Base-by-base conservation (phyloP, 2,113 vertebrate species). In the Myxocyprinus asiaticus region DNA sequence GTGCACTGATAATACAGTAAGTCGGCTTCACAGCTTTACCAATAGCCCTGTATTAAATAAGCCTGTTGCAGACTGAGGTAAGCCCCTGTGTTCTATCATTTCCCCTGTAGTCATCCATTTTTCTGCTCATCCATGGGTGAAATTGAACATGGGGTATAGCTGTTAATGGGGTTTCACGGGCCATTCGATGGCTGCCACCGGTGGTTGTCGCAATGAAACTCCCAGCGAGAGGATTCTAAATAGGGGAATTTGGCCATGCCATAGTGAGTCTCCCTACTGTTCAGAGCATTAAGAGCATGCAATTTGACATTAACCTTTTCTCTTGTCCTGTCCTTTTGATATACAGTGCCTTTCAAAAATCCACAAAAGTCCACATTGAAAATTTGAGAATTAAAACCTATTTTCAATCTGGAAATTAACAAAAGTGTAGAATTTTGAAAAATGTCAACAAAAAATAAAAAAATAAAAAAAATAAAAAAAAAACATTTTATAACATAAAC, bases 141-240 rank as follows among this genome's bases (percentile, higher is more conserved):
- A 90, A 91, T 90, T 83, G 86, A 89, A 85, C 88, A 88, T 71
- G 68, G 82, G 77, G 84, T 80, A 73, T 81, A 84, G 86, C 88
- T 79, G 89, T 88, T 92, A 92, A 90, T 91, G 84, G 87, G 77
- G 87, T 89, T 91, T 89, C 86, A 90, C 87, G 89, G 90, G 90
- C 87, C 89, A 84, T 90, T 84, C 82, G 86, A 92, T 90, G 88
- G 87, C 89, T 86, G 88, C 88, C 85, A 89, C 88, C 89, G 86
- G 84, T 73, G 78, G 80, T 85, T 87, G 76, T 88, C 87, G 72
- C 84, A 71, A 88, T 90, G 86, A 91, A 90, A 90, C 88, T 89
- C 87, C 72, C 82, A 88, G 81, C 79, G 82, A 85, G 77, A 81
- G 45, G 76, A 88, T 81, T 67, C 17, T 81, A 81, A 82, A 77